These are phyloP conservation scores for Monodelphis domestica DNA, from an alignment of 2,797 vertebrate genomes.

Conservation along the genomic window DNA sequence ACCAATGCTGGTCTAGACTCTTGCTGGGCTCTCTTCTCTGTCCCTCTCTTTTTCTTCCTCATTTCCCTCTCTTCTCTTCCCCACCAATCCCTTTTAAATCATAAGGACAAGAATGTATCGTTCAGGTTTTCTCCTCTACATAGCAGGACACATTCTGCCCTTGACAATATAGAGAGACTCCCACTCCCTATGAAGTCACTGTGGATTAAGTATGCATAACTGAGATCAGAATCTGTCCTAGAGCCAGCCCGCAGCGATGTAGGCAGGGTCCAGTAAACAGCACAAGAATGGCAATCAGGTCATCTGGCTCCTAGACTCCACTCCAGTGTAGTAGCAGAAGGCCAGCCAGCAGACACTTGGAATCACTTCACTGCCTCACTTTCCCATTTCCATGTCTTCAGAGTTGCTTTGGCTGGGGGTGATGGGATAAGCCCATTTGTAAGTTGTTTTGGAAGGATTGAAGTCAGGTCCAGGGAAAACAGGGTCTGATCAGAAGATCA, in stretches of 20 bases:
- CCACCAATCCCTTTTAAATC: neutral
- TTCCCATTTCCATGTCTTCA: neutral
- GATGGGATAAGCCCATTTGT: neutral
- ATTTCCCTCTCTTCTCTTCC: neutral
- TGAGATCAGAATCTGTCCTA: constrained; percentile 69
- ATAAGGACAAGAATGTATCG: constrained; percentile 2
- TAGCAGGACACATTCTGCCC: constrained; percentile 63
- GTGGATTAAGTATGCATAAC: constrained; percentile 61
- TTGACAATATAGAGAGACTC: constrained; percentile 66
- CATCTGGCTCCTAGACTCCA: constrained; percentile 61
- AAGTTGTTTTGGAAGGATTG: neutral
- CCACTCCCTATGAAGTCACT: constrained; percentile 66
- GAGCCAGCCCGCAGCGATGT: constrained; percentile 32
- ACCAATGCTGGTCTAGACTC: no score
- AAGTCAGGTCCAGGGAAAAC: neutral
- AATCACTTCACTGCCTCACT: neutral
- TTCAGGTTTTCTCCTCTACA: constrained; percentile 63
- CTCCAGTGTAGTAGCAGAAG: neutral
- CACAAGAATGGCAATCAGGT: neutral
- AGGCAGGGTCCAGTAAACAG: constrained; percentile 36
- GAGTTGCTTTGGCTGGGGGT: neutral
- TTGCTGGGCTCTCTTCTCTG: neutral
- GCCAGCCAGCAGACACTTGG: neutral
- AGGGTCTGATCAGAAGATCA: neutral
- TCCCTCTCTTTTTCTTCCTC: neutral